Conservation (phyloP, 2,797 vertebrate genomes). For the Pangasius mekongensis region DNA sequence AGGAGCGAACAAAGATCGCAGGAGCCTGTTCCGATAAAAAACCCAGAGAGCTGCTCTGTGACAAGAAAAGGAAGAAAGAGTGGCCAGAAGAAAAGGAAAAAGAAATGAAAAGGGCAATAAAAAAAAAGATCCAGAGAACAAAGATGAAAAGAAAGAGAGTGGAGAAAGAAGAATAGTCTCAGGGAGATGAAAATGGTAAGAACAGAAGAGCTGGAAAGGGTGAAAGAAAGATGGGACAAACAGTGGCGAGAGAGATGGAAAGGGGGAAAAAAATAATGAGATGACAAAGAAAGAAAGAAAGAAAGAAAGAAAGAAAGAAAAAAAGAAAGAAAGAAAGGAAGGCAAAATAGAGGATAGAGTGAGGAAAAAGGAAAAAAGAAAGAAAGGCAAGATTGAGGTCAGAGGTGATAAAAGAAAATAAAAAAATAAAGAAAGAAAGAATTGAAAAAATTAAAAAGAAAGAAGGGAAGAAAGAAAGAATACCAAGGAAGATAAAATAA, state of each 20-base stretch:
- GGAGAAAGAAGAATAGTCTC: conserved; percentile 23
- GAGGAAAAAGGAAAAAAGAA: conserved; percentile 8
- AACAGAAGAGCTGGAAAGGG: conserved; percentile 51
- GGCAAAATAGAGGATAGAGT: not conserved
- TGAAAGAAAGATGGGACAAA: conserved; percentile 26
- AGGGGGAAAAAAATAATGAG: not conserved
- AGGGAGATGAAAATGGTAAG: conserved; percentile 18
- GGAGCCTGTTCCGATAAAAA: conserved; percentile 45
- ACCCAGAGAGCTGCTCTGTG: conserved; percentile 61
- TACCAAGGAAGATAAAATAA: not conserved
- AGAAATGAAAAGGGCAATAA: conserved; percentile 47
- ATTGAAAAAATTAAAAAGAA: not conserved
- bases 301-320: not conserved
- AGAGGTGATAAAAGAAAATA: too few relatives aligned
- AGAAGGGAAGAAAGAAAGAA: not conserved
- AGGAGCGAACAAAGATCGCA: conserved; percentile 59
- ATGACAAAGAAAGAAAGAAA: not conserved
- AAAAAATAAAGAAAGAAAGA: conserved; percentile 6
- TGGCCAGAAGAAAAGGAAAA: conserved; percentile 39
- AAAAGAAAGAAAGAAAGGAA: not conserved
- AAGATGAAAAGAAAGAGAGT: conserved; percentile 19
- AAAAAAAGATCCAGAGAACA: conserved; percentile 27
- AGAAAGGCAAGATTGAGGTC: not conserved
- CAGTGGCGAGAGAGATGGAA: conserved; percentile 35
- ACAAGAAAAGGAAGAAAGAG: conserved; percentile 50